Conservation (phyloP, 2,797 vertebrate species). For the Danio kyathit region DNA sequence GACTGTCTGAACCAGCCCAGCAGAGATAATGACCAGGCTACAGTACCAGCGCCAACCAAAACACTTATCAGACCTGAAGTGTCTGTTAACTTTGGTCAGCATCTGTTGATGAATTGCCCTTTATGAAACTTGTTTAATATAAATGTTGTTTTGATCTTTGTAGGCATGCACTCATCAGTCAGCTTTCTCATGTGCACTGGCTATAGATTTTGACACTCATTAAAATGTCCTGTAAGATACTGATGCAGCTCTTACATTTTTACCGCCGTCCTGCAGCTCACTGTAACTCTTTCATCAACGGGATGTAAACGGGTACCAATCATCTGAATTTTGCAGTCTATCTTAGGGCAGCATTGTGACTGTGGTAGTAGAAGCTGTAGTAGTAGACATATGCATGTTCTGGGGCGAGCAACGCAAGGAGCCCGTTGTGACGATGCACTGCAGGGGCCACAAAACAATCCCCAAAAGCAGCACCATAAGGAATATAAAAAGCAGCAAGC, state of each 20-base stretch:
- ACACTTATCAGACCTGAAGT: no score
- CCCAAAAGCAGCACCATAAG: constrained; percentile 85
- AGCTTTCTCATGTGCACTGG: neutral
- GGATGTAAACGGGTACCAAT: neutral
- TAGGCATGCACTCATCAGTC: neutral
- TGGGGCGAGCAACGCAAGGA: constrained; percentile 80
- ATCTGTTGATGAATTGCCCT: neutral
- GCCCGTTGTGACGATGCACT: constrained; percentile 88
- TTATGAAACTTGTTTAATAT: neutral
- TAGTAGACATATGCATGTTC: neutral
- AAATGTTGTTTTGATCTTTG: neutral
- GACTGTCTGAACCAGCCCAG: no score
- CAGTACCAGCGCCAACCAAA: no score
- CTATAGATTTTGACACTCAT: neutral
- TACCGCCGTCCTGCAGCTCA: neutral
- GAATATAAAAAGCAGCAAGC: constrained; percentile 79
- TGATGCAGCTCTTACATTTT: neutral
- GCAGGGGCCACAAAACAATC: constrained; percentile 91
- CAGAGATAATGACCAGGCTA: no score
- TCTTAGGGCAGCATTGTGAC: neutral
- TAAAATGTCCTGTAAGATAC: neutral
- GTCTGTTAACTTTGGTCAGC: neutral
- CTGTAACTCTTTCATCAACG: neutral
- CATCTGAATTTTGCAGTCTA: neutral
- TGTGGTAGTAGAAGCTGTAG: fast-evolving